Conservation (phyloP, 1,140 invertebrate species). For the Geopemphigus sp. region DNA sequence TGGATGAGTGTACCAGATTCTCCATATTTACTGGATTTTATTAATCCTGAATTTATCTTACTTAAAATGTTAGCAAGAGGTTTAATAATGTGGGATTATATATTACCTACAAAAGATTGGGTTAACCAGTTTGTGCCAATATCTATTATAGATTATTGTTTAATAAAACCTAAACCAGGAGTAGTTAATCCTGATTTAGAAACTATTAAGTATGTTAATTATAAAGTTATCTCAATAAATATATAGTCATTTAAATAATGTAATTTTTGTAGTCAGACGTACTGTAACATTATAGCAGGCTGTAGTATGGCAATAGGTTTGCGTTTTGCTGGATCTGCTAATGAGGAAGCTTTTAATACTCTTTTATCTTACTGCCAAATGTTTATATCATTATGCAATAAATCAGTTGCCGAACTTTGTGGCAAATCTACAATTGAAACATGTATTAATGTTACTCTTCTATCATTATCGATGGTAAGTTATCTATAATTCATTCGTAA, state of each 20-base stretch:
- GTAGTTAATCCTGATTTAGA: slow-evolving; percentile 79
- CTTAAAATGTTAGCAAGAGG: slow-evolving; percentile 73
- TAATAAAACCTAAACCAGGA: slow-evolving; percentile 67
- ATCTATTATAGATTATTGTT: slow-evolving; percentile 69
- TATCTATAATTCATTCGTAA: slow-evolving; percentile 7
- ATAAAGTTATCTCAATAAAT: slow-evolving; percentile 33
- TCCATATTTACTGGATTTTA: slow-evolving; percentile 86
- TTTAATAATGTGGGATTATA: slow-evolving; percentile 83
- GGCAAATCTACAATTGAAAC: slow-evolving; percentile 87
- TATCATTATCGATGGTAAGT: slow-evolving; percentile 74
- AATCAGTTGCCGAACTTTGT: slow-evolving; percentile 78
- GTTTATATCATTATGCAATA: slow-evolving; percentile 65
- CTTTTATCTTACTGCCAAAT: slow-evolving; percentile 68
- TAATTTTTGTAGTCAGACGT: slow-evolving; percentile 75
- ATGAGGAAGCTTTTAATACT: slow-evolving; percentile 75
- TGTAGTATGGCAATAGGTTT: slow-evolving; percentile 91
- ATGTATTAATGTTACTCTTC: slow-evolving; percentile 78
- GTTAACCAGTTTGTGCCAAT: slow-evolving; percentile 78
- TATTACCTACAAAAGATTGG: slow-evolving; percentile 80
- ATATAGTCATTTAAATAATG: neutral
- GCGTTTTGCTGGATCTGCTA: slow-evolving; percentile 88
- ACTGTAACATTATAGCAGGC: slow-evolving; percentile 92
- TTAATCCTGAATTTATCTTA: slow-evolving; percentile 89
- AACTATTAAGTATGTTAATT: slow-evolving; percentile 76
- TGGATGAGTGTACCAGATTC: slow-evolving; percentile 91